Base-by-base conservation (phyloP, 2,888 invertebrate genomes). In the Drosophila macrospina region DNA sequence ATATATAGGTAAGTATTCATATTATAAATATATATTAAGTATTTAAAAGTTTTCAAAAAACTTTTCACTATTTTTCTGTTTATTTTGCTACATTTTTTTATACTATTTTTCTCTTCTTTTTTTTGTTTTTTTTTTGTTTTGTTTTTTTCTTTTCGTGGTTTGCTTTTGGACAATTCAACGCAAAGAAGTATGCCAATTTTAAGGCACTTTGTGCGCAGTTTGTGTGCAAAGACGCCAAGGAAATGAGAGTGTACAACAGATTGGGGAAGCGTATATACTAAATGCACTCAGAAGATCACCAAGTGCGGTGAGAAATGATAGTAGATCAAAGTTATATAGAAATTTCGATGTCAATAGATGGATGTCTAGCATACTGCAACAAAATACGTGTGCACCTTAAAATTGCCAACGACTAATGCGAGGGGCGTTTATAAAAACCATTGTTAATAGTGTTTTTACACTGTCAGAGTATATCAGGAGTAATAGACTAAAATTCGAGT, bases 401-500 rank as follows among this genome's bases (percentile, higher is more conserved):
- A 88, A 91, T 91, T 91, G 87, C 80, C 90, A 86, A 85, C 88
- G 90, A 90, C 90, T 88, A 78, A 65, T 50, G 57, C 62, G 47
- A 5, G 69, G 74, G 78, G 78, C 86, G 65, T 74, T 66, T 68
- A 78, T 78, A 80, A 80, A 75, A 85, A 81, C 77, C 78, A 71
- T 77, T 39, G 42, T 55, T 69, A 56, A 56, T 60, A 59, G 54
- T 66, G 74, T 78, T 79, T 82, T 90, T 88, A 90, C 90, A 85
- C 79, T 90, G 90, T 91, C 90, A 90, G 86, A 90, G 90, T 90
- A 90, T 90, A 90, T 90, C 91, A 90, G 88, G 90, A 90, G 90
- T 78, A 90, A 90, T 90, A 90, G 90, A 90, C 90, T 90, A 90
- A 90, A 90, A 90, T 90, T 90, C 90, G 90, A 90, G 90, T 90